Conservation (phyloP, 2,888 invertebrate species). For the Drosophila paranaensis region DNA sequence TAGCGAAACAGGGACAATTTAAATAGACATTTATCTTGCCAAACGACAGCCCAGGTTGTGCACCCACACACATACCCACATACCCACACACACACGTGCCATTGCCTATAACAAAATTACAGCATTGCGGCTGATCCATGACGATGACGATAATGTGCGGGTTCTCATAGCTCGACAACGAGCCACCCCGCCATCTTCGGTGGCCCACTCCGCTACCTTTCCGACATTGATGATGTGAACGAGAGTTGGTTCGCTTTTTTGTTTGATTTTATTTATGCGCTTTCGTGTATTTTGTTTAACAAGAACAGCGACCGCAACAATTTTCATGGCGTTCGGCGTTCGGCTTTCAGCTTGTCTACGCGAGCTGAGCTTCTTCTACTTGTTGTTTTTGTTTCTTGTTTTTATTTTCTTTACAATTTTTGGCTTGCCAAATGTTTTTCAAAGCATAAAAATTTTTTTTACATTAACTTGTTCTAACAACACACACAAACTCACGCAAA, state of each 20-base stretch:
- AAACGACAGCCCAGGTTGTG: conserved; percentile 71
- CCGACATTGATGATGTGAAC: conserved; percentile 57
- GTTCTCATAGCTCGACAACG: conserved; percentile 39
- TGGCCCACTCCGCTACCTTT: conserved; percentile 7
- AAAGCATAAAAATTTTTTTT: conserved; percentile 81
- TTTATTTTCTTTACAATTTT: conserved; percentile 78
- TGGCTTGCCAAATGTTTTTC: conserved; percentile 75
- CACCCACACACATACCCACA: conserved; percentile 23
- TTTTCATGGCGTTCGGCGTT: conserved; percentile 24
- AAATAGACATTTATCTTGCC: conserved; percentile 78
- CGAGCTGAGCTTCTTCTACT: conserved; percentile 10
- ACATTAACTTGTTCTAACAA: conserved; percentile 78
- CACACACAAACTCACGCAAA: conserved; percentile 27
- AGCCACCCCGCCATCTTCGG: conserved; percentile 3
- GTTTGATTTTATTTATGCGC: conserved; percentile 77
- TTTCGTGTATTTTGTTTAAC: conserved; percentile 67
- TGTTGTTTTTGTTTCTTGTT: conserved; percentile 54
- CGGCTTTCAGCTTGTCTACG: conserved; percentile 44
- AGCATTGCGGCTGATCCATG: conserved; percentile 76
- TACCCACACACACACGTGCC: conserved; percentile 40
- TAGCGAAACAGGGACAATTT: conserved; percentile 75
- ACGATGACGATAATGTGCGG: conserved; percentile 72
- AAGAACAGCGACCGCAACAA: conserved; percentile 63
- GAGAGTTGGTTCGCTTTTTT: conserved; percentile 58
- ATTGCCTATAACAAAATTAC: conserved; percentile 75